Evolutionary conservation across 2,888 invertebrate species (phyloP).

Genomic region (Idaea dimidiata): DNA sequence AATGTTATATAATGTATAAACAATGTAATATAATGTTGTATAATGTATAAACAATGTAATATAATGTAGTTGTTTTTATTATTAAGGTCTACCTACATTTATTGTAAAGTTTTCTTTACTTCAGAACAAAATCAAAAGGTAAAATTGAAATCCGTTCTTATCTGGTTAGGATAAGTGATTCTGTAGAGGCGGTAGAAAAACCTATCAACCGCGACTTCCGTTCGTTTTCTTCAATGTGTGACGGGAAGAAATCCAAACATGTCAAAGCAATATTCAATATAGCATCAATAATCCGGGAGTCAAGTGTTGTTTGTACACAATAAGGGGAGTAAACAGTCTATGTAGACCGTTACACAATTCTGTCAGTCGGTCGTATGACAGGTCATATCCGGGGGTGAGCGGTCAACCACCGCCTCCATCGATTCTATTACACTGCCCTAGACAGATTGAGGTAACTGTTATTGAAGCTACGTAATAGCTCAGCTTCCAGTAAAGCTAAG

Average conservation of each 20-base stretch:
- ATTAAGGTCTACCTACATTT: background rate
- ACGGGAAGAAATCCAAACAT: constrained; percentile 15
- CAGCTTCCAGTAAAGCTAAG: constrained; percentile 27
- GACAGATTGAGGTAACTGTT: constrained; percentile 63
- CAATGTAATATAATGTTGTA: no score
- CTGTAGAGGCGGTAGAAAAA: background rate
- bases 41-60: no score
- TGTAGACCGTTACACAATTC: constrained; percentile 54
- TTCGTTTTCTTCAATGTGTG: constrained; percentile 3
- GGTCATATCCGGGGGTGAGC: constrained; percentile 66
- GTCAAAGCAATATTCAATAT: constrained; percentile 28
- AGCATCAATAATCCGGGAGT: constrained; percentile 37
- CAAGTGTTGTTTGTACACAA: constrained; percentile 58
- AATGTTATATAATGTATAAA: no score
- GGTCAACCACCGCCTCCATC: constrained; percentile 62
- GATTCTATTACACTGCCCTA: constrained; percentile 68
- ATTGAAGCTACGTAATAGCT: constrained; percentile 34
- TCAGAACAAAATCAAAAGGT: background rate
- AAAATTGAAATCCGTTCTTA: background rate
- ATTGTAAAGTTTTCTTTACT: background rate
- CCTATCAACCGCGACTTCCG: constrained; percentile 3
- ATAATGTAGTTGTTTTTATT: background rate
- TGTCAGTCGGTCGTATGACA: constrained; percentile 66
- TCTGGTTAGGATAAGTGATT: background rate
- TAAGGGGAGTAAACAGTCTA: constrained; percentile 56